Base-by-base conservation (phyloP, 2,113 vertebrate species). In the Planiliza haematocheilus region DNA sequence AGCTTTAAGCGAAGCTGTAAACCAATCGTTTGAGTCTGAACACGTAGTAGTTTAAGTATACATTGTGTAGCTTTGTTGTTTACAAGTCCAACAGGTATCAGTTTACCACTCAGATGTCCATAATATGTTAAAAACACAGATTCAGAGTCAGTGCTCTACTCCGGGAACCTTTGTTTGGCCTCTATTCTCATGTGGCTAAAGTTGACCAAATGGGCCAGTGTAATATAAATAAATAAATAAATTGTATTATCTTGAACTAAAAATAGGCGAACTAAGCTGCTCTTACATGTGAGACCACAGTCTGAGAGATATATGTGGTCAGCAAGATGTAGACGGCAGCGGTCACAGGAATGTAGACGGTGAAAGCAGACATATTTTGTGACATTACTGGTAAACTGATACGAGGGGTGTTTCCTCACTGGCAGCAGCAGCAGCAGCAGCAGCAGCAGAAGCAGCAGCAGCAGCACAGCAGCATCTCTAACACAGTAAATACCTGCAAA, bases 401-500 rank as follows among this genome's bases (percentile, higher is more conserved):
- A 68, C 7, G 9, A 45, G 51, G 17, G 20, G 10, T 43, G 10
- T 59, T 41, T 42, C n/a, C 20, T 21, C n/a, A 18, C 16, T 58
- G 24, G 24, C 5, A 30, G 24, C 24, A 30, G 24, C 34, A 17
- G 49, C 34, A 68, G 57, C 46, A 72, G 34, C 50, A 67, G n/a
- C 60, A 49, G 13, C 36, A 46, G 21, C 48, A 5, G 24, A 3
- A 30, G 24, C 24, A 30, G 24, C 34, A 17, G 49, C 34, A 68
- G 57, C 46, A 72, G 34, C 50, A 67, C 60, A 49, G 13, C 36
- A 46, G 21, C 48, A 45, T 30, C 38, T 16, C 49, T 36, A 30
- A 75, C 18, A 59, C 49, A 38, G 7, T 69, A 36, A 60, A 84
- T 68, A 56, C 52, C 13, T 66, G 4, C 20, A 53, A 66, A 50